Base-by-base conservation (phyloP, 1,140 invertebrate genomes). In the Bursaphelenchus mucronatus region DNA sequence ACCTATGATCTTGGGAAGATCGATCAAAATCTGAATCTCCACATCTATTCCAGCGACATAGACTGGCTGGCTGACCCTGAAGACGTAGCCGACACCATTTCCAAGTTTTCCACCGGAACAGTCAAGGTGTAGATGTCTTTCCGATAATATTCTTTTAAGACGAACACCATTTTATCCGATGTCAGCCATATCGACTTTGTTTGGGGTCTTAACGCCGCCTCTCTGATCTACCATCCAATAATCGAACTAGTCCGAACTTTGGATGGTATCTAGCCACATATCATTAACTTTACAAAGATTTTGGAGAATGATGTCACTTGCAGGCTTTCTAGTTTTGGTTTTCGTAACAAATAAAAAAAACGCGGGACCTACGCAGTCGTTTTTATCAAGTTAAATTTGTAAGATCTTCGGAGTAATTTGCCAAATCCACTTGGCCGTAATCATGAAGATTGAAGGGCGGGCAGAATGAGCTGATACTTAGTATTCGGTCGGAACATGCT, bases 111-210 rank as follows among this genome's bases (percentile, higher is more conserved):
- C 15, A 17, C 46, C 39, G 63, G 61, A 39, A 64, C 61, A 15
- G 41, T 61, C 39, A 40, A 64, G 39, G 58, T n/a, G 39, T n/a
- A 61, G 11, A 66, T 64, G 58, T 52, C 63, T 4, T 61, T 62
- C 41, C 17, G 47, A 11, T 19, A 63, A 1, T 52, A 52, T 15
- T 30, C 58, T 19, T 11, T 64, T 8, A 11, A 43, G 15, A 30
- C 58, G 52, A 51, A 64, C 19, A 49, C 41, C 13, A 30, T 30
- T 63, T 21, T 64, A 13, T 41, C 41, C 7, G 67, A 72, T 50
- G 71, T 61, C 53, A 71, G 57, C 52, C 71, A 73, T 58, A n/a
- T 64, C 2, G 71, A 73, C 47, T 73, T 69, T 58, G 58, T 70
- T 9, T 69, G 61, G 52, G 70, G 69, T 7, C 61, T 73, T 11